A percentile compares a stretch with the other conserved stretches of the same genome.
Evolutionary conservation across 2,888 invertebrate genomes (phyloP).

Genomic region (Chymomyza fuscimana): DNA sequence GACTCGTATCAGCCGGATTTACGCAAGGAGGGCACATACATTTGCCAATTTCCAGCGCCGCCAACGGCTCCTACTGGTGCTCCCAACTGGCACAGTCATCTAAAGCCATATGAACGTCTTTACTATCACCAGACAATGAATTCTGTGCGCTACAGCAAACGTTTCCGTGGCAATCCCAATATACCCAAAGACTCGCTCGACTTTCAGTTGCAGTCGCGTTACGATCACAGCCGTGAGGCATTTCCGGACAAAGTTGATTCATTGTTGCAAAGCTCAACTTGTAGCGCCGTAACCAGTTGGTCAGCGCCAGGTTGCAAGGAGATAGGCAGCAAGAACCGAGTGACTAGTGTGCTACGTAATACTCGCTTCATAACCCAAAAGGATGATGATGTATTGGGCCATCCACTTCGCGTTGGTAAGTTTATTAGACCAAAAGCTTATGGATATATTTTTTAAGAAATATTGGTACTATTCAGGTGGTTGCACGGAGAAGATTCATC

Average conservation of each 20-base stretch:
- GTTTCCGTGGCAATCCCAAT: slow-evolving; percentile 73
- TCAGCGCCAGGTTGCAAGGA: slow-evolving; percentile 47
- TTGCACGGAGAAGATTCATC: slow-evolving; percentile 84
- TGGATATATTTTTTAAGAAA: not conserved
- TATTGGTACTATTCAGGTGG: slow-evolving; percentile 80
- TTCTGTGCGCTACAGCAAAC: slow-evolving; percentile 80
- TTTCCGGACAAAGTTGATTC: slow-evolving; percentile 85
- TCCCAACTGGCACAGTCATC: slow-evolving; percentile 75
- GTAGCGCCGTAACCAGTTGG: slow-evolving; percentile 73
- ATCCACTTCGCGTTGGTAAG: slow-evolving; percentile 81
- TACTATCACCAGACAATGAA: slow-evolving; percentile 82
- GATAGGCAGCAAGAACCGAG: slow-evolving; percentile 36
- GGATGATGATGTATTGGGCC: slow-evolving; percentile 76
- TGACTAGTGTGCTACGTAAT: slow-evolving; percentile 85
- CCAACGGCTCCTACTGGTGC: slow-evolving; percentile 47
- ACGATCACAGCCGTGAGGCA: slow-evolving; percentile 84
- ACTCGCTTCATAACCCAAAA: slow-evolving; percentile 78
- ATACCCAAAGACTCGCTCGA: slow-evolving; percentile 86
- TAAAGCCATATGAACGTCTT: slow-evolving; percentile 80
- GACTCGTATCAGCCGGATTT: slow-evolving; percentile 78
- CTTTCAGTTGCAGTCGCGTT: slow-evolving; percentile 84
- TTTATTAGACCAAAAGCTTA: not conserved
- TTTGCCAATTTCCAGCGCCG: slow-evolving; percentile 77
- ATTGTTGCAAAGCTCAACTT: slow-evolving; percentile 85
- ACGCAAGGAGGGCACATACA: slow-evolving; percentile 80